A percentile compares a stretch with the other conserved stretches of the same genome.
Evolutionary conservation across 2,113 vertebrate genomes (phyloP).

Genomic region (Cyphomyrus discorhynchus): DNA sequence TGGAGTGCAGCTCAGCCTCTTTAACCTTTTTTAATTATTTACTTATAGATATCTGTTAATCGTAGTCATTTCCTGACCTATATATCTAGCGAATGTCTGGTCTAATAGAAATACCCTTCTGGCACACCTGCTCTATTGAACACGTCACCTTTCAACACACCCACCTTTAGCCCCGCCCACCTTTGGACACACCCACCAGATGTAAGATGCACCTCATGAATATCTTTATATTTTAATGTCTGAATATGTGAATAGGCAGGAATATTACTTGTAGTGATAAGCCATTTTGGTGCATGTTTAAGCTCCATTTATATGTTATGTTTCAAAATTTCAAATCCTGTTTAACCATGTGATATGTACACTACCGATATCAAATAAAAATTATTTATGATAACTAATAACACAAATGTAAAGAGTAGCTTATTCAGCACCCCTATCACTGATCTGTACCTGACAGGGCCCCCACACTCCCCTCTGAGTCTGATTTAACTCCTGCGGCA

Average conservation of each 20-base stretch:
- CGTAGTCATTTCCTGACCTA: neutral
- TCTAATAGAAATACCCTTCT: neutral
- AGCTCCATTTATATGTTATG: neutral
- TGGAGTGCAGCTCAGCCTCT: neutral
- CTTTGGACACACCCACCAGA: neutral
- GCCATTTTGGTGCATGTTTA: neutral
- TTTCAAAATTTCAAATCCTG: neutral
- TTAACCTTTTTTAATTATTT: neutral
- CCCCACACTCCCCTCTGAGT: neutral
- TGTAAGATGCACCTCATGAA: neutral
- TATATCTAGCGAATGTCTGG: neutral
- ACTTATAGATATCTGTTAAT: neutral
- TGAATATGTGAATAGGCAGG: neutral
- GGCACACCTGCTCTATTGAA: neutral
- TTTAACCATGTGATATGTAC: neutral
- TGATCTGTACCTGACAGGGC: neutral
- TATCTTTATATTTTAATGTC: neutral
- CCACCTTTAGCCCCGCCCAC: neutral
- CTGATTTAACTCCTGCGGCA: neutral
- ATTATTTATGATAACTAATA: neutral
- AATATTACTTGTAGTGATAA: neutral
- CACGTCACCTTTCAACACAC: neutral
- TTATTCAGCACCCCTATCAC: neutral
- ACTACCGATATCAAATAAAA: neutral
- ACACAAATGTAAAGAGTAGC: neutral